Evolutionary conservation across 1,140 invertebrate genomes (phyloP).

Genomic region (Antheraea mylitta): DNA sequence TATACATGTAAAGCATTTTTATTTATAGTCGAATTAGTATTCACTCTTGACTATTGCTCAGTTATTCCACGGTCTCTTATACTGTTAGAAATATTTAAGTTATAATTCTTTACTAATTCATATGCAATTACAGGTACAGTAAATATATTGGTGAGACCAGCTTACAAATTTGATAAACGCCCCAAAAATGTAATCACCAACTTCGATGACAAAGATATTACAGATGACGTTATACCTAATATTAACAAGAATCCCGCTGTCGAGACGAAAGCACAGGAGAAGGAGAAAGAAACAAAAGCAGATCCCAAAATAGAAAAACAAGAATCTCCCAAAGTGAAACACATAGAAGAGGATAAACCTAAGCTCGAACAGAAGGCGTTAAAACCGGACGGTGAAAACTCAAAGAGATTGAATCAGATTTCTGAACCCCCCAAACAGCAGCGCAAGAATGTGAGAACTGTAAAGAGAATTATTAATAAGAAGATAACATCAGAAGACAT

Average conservation of each 20-base stretch:
- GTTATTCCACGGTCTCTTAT: no score
- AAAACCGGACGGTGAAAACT: neutral
- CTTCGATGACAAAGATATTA: constrained; percentile 5
- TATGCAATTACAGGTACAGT: constrained; percentile 37
- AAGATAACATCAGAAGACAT: neutral
- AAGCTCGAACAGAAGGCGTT: neutral
- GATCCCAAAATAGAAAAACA: neutral
- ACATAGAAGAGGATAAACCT: neutral
- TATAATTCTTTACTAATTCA: no score
- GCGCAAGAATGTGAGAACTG: neutral
- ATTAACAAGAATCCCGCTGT: neutral
- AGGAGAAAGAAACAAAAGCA: neutral
- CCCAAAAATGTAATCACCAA: constrained; percentile 33
- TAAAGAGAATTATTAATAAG: neutral
- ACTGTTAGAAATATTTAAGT: no score
- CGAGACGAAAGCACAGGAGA: neutral
- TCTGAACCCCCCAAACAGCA: neutral
- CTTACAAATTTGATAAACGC: constrained; percentile 45
- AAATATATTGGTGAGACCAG: constrained; percentile 41
- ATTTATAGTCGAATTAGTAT: no score
- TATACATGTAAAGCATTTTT: no score
- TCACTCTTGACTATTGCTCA: no score
- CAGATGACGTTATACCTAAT: neutral
- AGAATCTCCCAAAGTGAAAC: constrained; percentile 1
- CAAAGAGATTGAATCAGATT: neutral